A percentile compares a stretch with the other conserved stretches of the same genome.
Conservation (phyloP, 1,140 invertebrate genomes). For the Drosophila bifasciata region DNA sequence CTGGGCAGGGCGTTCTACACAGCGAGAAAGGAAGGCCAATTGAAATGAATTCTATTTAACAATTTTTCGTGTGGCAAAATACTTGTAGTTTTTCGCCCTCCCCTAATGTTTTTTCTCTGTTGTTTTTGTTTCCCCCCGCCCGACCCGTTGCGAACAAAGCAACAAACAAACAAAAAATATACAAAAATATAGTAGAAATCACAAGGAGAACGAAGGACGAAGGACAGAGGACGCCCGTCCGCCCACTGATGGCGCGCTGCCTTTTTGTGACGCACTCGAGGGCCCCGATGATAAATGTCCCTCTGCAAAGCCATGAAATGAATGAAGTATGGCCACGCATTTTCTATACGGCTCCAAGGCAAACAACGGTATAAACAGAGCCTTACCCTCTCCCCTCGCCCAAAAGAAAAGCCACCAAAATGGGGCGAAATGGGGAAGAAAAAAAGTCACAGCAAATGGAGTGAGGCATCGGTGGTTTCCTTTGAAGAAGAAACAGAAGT, state of each 20-base stretch:
- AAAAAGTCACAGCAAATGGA: constrained; percentile 64
- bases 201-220: constrained; percentile 23
- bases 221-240: not conserved
- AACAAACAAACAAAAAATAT: constrained; percentile 33
- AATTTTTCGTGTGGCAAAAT: constrained; percentile 64
- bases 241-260: constrained; percentile 14
- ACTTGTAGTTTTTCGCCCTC: not conserved
- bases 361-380: constrained; percentile 54
- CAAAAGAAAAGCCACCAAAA: constrained; percentile 48
- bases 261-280: constrained; percentile 75
- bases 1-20: too few relatives aligned
- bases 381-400: too few relatives aligned
- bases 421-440: constrained; percentile 16
- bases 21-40: too few relatives aligned
- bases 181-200: constrained; percentile 51
- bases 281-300: constrained; percentile 78
- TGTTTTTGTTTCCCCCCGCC: not conserved
- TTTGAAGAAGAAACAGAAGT: constrained; percentile 25
- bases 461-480: not conserved
- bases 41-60: constrained; percentile 78
- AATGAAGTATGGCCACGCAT: constrained; percentile 66
- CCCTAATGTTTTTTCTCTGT: constrained; percentile 41
- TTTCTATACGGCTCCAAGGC: constrained; percentile 53
- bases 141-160: not conserved
- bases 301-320: constrained; percentile 75